phyloP scores from a whole-genome alignment of 2,113 vertebrate genomes.

The Alligator mississippiensis region DNA sequence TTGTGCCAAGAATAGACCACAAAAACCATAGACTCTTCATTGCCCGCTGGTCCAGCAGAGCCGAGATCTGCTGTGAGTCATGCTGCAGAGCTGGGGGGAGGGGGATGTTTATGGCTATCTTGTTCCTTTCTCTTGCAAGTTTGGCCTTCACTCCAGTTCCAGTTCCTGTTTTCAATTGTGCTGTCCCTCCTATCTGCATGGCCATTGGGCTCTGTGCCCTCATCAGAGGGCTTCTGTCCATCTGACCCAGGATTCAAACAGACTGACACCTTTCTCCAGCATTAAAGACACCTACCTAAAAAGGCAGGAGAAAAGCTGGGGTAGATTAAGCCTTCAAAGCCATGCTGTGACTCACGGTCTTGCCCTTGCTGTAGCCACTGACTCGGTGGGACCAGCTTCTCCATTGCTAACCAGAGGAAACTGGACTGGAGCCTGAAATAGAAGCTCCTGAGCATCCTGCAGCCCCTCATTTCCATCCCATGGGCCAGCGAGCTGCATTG shows the following conservation, averaged over 20 bases:
- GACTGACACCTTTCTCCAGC: background rate
- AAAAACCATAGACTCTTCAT: background rate
- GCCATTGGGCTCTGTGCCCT: background rate
- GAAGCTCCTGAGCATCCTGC: background rate
- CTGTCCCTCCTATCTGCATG: background rate
- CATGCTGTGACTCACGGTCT: background rate
- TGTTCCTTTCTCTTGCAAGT: background rate
- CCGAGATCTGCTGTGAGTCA: background rate
- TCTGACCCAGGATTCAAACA: background rate
- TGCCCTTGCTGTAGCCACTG: background rate
- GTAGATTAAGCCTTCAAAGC: background rate
- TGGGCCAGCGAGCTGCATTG: background rate
- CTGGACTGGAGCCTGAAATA: background rate
- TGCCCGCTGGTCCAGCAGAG: background rate
- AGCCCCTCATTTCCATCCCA: background rate
- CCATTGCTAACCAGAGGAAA: background rate
- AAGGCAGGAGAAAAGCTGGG: background rate
- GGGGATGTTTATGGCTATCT: no score
- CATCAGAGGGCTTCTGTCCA: background rate
- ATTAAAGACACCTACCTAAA: background rate
- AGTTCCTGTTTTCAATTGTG: background rate
- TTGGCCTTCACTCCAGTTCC: background rate
- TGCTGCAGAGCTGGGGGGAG: no score
- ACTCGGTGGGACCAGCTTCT: background rate
- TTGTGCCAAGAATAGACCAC: no score